Base-by-base conservation (phyloP, 2,113 vertebrate genomes). In the Zapus hudsonius region DNA sequence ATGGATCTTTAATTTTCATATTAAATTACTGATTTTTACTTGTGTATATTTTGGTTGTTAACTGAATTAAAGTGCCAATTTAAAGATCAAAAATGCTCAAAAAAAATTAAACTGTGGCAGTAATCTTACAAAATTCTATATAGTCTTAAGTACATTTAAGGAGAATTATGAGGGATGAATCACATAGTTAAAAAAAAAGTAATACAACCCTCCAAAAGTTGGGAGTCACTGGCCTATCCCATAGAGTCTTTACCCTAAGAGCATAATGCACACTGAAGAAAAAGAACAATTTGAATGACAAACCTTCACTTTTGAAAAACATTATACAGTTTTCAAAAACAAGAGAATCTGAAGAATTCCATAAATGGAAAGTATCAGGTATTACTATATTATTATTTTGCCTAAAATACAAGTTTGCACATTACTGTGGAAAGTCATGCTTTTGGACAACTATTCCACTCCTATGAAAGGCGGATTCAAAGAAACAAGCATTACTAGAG, bases 1-100 rank as follows among this genome's bases (percentile, higher is more conserved):
- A 70, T 95, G 83, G 75, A 16, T 92, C 67, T 88, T 91, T 91
- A 61, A 92, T 69, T 94, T 98, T 94, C 91, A 74, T 91, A 92
- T 96, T 89, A n/a, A 0, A 79, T 94, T 81, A 80, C 13, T 92
- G 84, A 94, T 91, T 85, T 96, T 66, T 89, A 87, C 52, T 89
- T 86, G 16, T 91, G 36, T 90, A 11, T 85, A 85, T 82, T 78
- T 95, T 83, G 90, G 84, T 89, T 89, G 84, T 89, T 95, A 92
- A 81, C 47, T 69, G 42, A 73, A 86, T 89, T 82, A 89, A 94
- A 96, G 74, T 79, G 87, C 52, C 92, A 29, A 90, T 74, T 86
- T 95, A 80, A 94, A 95, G 42, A 19, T 93, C 33, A n/a, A n/a
- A n/a, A n/a, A n/a, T n/a, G n/a, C n/a, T n/a, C n/a, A n/a, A n/a